Base-by-base conservation (phyloP, 2,113 vertebrate species). In the Lepisosteus osseus region DNA sequence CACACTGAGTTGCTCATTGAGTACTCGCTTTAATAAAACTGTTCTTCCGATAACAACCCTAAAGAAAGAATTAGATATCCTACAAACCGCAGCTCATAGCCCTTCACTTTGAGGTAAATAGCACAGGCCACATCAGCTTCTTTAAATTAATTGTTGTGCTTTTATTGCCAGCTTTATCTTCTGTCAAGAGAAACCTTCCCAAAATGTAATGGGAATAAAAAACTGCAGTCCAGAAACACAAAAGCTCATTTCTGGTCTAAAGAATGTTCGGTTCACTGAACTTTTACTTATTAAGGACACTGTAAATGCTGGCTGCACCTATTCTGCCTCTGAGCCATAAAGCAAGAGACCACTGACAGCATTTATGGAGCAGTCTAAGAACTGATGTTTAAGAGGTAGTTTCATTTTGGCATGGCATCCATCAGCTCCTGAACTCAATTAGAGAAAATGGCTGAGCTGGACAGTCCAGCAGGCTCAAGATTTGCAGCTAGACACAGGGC, bases 341-440 rank as follows among this genome's bases (percentile, higher is more conserved):
- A 67, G 13, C 47, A 67, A 15, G 66, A 15, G 15, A 67, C 7
- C 66, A 51, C 44, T 67, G 66, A 67, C 66, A 54, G 45, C 14
- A 42, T n/a, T 51, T 67, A 54, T 29, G 66, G 15, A 29, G 45
- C 15, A 51, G 6, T n/a, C 41, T 45, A 65, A 42, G 64, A 59
- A 65, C 41, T 65, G 64, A 6, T 7, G 41, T 71, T 72, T 76
- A 68, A 64, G 68, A 15, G 2, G 43, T 9, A 44, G 63, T 54
- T 55, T 55, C 54, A 14, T 40, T 69, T 57, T 78, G 78, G 72
- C 43, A 43, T 59, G 65, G 75, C 76, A 77, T 82, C 80, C 77
- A 82, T 82, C 74, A 74, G 76, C 72, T 41, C 17, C 73, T 65
- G 75, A 84, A 82, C 70, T 79, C 77, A 79, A 81, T 82, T 78